Base-by-base conservation (phyloP, 2,888 invertebrate genomes). In the Eustalomyia histrio region DNA sequence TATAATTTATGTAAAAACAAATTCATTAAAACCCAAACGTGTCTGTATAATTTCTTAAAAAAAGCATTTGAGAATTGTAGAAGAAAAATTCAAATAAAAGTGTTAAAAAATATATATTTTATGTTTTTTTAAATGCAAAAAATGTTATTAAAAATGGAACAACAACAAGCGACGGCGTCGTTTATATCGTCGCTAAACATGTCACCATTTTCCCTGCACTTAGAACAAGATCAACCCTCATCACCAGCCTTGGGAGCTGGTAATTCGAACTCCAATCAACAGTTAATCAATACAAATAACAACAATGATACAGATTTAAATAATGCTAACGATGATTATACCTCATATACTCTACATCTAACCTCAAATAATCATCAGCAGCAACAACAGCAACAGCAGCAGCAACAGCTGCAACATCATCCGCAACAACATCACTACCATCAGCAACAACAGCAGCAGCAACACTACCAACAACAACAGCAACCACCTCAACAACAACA, bases 161-260 rank as follows among this genome's bases (percentile, higher is more conserved):
- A 95, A 92, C 93, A 94, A 92, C 93, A 94, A 91, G 92, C 93
- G 86, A 92, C 93, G 92, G 94, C 95, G 92, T 93, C 96, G 92
- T 94, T 96, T 93, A 95, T 96, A 91, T 94, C 96, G 93, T 95
- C 96, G 92, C 93, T 96, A 89, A 96, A 95, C 92, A 95, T 96
- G 95, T 95, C 96, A 92, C 95, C 96, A 86, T 96, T 96, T 91
- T 94, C 94, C 89, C 92, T 95, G 91, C 93, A 93, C 88, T 92
- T 94, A 86, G 95, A 94, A 29, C 83, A 83, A 67, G 90, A 90
- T 78, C 95, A 95, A 85, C 94, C 94, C 86, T 93, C 94, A 86
- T 95, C 95, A 88, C 94, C 90, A 84, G 91, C 88, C 87, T 89
- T 88, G 85, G 90, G 89, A 86, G 83, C 80, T 82, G 85, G 82